Percentiles rank a stretch among this genome's conserved stretches.
Conservation (phyloP, 2,113 vertebrate genomes). For the Calypte anna region DNA sequence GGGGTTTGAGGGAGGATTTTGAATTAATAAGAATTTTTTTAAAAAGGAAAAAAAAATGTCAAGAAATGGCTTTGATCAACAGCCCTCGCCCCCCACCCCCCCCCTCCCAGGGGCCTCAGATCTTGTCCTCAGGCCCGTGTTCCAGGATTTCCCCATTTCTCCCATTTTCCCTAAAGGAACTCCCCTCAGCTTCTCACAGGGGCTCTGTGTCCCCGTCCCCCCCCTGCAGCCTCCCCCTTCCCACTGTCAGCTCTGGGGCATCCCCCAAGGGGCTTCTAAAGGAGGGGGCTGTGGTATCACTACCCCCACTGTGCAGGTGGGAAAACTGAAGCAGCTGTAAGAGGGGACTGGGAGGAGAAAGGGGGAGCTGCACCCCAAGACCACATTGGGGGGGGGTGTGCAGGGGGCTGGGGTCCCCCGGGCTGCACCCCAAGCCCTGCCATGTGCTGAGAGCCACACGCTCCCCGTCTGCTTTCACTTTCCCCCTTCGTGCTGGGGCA, state of each 20-base stretch:
- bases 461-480: constrained; percentile 4
- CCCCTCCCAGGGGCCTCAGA: not conserved
- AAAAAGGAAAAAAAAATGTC: not conserved
- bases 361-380: not conserved
- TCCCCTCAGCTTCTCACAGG: too few relatives aligned
- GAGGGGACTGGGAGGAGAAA: fast-evolving
- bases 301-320: not conserved
- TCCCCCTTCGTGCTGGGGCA: not conserved
- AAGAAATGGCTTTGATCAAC: not conserved
- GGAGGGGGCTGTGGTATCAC: too few relatives aligned
- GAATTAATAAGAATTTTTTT: not conserved
- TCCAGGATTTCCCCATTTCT: not conserved
- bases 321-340: not conserved
- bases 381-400: fast-evolving
- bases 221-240: too few relatives aligned
- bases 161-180: not conserved
- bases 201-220: too few relatives aligned
- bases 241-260: too few relatives aligned
- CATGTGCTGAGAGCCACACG: constrained; percentile 67
- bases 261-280: too few relatives aligned
- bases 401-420: not conserved
- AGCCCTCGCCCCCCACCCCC: not conserved
- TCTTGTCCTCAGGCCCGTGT: not conserved
- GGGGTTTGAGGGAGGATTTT: not conserved
- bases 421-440: not conserved